These are phyloP conservation scores for Drosophila nigricruria DNA, from an alignment of 2,888 invertebrate species.

Conservation along the genomic window DNA sequence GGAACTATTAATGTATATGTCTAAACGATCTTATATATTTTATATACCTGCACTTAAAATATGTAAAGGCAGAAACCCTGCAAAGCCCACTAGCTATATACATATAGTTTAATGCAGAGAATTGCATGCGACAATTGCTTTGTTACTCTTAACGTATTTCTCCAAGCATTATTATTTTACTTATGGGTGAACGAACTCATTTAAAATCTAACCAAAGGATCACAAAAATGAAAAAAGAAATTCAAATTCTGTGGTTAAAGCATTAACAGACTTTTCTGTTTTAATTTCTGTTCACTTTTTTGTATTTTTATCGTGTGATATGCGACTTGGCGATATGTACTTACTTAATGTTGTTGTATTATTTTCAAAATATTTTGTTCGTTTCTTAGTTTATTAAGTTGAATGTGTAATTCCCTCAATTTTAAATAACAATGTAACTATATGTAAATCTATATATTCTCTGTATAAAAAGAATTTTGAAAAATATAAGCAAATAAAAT, in stretches of 20 bases:
- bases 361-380: conserved; percentile 7
- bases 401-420: conserved; percentile 36
- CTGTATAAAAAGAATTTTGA: conserved; percentile 42
- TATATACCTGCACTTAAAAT: conserved; percentile 66
- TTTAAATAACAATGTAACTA: conserved; percentile 25
- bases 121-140: conserved; percentile 43
- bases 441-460: conserved; percentile 35
- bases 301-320: conserved; percentile 31
- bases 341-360: conserved; percentile 48
- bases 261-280: conserved; percentile 2
- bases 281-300: conserved; percentile 11
- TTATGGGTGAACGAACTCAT: background rate
- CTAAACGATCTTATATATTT: conserved; percentile 66
- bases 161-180: conserved; percentile 15
- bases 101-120: conserved; percentile 42
- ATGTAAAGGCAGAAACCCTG: conserved; percentile 48
- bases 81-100: conserved; percentile 15
- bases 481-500: conserved; percentile 22
- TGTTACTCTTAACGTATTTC: conserved; percentile 33
- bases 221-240: background rate
- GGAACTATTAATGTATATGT: conserved; percentile 57
- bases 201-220: background rate
- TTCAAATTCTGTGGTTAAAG: background rate
- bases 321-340: conserved; percentile 46
- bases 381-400: conserved; percentile 32